phyloP scores from a whole-genome alignment of 2,888 invertebrate genomes.

The Hoplodrina ambigua region DNA sequence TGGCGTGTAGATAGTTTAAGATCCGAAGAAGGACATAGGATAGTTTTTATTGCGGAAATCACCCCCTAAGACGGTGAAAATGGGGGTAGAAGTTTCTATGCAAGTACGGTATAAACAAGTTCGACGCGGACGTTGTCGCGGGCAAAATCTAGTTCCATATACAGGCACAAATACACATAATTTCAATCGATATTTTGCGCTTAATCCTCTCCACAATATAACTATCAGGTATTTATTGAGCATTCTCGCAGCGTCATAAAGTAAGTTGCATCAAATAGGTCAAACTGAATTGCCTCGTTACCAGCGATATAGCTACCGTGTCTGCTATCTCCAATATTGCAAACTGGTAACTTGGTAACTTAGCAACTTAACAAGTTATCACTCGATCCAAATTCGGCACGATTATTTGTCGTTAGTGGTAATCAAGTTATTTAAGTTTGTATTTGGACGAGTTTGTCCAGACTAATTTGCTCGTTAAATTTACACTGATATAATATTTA shows the following conservation, averaged over 20 bases:
- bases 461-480: conserved; percentile 21
- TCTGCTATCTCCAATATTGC: conserved; percentile 29
- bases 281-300: conserved; percentile 38
- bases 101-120: too few species aligned
- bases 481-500: conserved; percentile 14
- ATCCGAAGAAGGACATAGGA: too few species aligned
- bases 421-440: conserved; percentile 16
- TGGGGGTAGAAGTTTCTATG: too few species aligned
- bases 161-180: too few species aligned
- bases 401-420: conserved; percentile 12
- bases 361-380: conserved; percentile 18
- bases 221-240: not conserved
- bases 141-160: too few species aligned
- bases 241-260: conserved; percentile 7
- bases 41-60: too few species aligned
- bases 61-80: too few species aligned
- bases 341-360: conserved; percentile 25
- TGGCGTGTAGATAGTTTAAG: too few species aligned
- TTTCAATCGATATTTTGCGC: not conserved
- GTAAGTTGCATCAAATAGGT: conserved; percentile 29
- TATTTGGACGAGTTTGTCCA: conserved; percentile 2
- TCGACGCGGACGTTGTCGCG: too few species aligned
- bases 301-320: conserved; percentile 18
- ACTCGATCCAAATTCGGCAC: conserved; percentile 38
- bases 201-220: not conserved